Evolutionary conservation across 2,113 vertebrate genomes (phyloP), one percentile per base, ranked within the genome.

Genomic region (Seriola quinqueradiata): DNA sequence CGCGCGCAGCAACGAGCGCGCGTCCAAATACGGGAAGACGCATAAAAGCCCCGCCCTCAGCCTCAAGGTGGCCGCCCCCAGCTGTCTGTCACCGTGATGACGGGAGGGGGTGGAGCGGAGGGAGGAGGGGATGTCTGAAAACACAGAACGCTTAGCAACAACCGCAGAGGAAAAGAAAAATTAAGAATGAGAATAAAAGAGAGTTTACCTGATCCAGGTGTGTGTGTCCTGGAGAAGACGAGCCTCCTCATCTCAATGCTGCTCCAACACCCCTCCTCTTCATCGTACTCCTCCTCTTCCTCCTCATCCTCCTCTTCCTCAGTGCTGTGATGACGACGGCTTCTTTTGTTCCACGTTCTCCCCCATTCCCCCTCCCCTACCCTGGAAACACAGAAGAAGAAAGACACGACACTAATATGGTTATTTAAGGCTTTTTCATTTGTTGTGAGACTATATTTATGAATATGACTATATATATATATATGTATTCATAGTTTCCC

Each of bases 21-120:
- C 96, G 85, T 98, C 97, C 94, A 99, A 93, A 92, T 97, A 99
- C 34, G 96, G 97, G 90, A 98, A 97, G 85, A 98, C 95, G 79
- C 97, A 98, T 91, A 98, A 98, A 0, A 99, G 95, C 13, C 96
- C 96, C 0, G 97, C 97, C 52, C 97, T 87, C 95, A 97, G 95
- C 92, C 95, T 95, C 91, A 98, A 93, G 82, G 95, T 94, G 88
- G 96, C 97, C 0, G 95, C 96, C 88, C 95, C 96, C 94, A 97
- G 95, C 25, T 94, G 95, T 63, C 96, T 95, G 1, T 96, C 95
- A 91, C 87, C 94, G 0, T 91, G 91, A 65, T 92, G 79, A 61
- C 23, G 63, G 21, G 84, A 76, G 0, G 84, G 89, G 13, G 80
- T 67, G 75, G 92, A 84, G 63, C 1, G 4, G 5, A 77, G 4